A percentile compares a stretch with the other conserved stretches of the same genome.
Conservation (phyloP, 2,113 vertebrate genomes). For the Neomonachus schauinslandi region DNA sequence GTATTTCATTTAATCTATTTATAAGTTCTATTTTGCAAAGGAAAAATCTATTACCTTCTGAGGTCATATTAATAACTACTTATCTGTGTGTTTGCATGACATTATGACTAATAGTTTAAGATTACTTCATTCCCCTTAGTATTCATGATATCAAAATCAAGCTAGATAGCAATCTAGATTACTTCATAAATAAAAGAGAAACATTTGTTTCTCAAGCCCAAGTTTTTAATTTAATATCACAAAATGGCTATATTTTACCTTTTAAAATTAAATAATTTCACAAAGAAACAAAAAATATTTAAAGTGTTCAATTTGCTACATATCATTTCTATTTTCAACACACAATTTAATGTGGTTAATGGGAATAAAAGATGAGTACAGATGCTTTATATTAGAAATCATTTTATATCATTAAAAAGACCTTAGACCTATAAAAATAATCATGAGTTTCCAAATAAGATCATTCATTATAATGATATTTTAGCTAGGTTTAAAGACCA, state of each 20-base stretch:
- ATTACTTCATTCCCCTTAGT: conserved; percentile 23
- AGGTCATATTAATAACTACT: conserved; percentile 72
- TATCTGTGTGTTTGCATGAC: conserved; percentile 42
- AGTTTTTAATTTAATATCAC: conserved; percentile 45
- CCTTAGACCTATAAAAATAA: conserved; percentile 76
- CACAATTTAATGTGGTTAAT: conserved; percentile 77
- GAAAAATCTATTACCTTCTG: conserved; percentile 65
- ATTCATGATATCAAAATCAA: conserved; percentile 51
- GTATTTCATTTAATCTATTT: conserved; percentile 73
- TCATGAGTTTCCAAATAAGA: conserved; percentile 76
- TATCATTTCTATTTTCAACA: conserved; percentile 65
- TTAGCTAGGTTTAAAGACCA: conserved; percentile 74
- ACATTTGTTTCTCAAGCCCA: conserved; percentile 5
- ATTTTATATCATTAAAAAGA: conserved; percentile 76
- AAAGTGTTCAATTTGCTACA: neutral
- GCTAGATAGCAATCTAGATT: conserved; percentile 11
- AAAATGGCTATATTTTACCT: conserved; percentile 20
- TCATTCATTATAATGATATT: conserved; percentile 70
- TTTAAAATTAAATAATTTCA: conserved; percentile 1
- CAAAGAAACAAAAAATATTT: neutral
- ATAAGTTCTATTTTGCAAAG: conserved; percentile 61
- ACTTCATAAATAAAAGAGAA: conserved; percentile 49
- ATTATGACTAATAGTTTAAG: conserved; percentile 51
- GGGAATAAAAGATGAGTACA: conserved; percentile 75
- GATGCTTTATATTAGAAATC: conserved; percentile 77